These are phyloP conservation scores for Bombus pascuorum DNA, from an alignment of 1,140 invertebrate species.

Conservation along the genomic window DNA sequence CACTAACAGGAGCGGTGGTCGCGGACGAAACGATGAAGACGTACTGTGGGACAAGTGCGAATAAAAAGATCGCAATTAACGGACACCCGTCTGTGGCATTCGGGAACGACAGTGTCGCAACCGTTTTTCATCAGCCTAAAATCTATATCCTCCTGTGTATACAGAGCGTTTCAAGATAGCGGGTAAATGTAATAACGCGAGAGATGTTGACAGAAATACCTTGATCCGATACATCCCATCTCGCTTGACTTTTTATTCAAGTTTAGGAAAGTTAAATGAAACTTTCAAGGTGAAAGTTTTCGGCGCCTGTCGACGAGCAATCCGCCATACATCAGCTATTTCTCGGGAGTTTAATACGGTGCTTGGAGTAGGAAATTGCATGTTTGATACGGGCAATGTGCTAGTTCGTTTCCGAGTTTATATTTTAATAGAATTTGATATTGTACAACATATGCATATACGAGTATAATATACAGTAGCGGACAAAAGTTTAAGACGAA, in stretches of 20 bases:
- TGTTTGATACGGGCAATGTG: no score
- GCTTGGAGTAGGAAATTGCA: neutral
- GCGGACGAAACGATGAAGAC: neutral
- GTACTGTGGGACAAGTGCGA: conserved; percentile 27
- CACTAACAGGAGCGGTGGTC: neutral
- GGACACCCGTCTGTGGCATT: conserved; percentile 25
- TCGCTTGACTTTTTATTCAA: neutral
- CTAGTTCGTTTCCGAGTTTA: neutral
- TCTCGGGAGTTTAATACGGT: neutral
- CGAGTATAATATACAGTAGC: no score
- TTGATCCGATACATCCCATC: neutral
- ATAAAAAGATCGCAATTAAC: conserved; percentile 55
- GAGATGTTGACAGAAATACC: neutral
- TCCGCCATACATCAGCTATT: neutral
- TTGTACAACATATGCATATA: no score
- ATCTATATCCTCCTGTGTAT: neutral
- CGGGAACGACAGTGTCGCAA: neutral
- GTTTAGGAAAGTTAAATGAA: neutral
- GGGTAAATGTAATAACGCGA: neutral
- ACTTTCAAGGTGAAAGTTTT: neutral
- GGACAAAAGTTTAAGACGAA: no score
- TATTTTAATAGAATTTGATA: neutral
- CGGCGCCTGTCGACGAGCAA: neutral
- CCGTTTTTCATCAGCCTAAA: neutral
- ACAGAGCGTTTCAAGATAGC: neutral